Evolutionary conservation across 1,140 invertebrate species (phyloP).

Genomic region (Tribolium castaneum): DNA sequence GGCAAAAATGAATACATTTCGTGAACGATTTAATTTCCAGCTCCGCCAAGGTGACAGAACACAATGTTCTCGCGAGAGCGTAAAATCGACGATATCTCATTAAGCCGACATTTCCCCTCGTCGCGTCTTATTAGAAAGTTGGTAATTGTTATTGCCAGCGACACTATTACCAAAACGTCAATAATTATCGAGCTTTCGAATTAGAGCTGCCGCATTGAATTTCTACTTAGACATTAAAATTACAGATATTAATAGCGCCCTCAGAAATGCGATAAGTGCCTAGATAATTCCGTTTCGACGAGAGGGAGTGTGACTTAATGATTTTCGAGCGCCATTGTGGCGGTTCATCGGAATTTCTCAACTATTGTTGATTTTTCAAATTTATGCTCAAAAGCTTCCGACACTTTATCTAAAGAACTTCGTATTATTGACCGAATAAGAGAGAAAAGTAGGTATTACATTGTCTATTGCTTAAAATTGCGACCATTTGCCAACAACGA

Average conservation of each 20-base stretch:
- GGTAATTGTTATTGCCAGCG: slow-evolving; percentile 17
- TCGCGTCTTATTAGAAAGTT: not conserved
- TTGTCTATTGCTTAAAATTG: no score
- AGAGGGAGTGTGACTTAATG: slow-evolving; percentile 1
- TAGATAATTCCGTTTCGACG: slow-evolving; percentile 16
- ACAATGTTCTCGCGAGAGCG: not conserved
- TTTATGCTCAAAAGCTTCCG: no score
- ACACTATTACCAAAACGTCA: slow-evolving; percentile 22
- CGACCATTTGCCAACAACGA: no score
- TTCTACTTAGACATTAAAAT: slow-evolving; percentile 15
- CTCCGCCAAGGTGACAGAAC: not conserved
- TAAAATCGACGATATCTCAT: not conserved
- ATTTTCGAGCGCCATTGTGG: slow-evolving; percentile 1
- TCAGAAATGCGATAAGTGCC: slow-evolving; percentile 19
- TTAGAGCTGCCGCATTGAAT: slow-evolving; percentile 24
- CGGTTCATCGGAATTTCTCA: not conserved
- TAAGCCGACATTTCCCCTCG: not conserved
- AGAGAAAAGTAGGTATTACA: no score
- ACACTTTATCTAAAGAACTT: no score
- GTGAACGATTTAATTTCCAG: slow-evolving; percentile 1
- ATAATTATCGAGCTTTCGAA: slow-evolving; percentile 3
- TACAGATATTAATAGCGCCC: slow-evolving; percentile 19
- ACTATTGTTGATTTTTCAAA: not conserved
- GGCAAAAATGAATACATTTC: slow-evolving; percentile 11
- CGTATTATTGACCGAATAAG: no score